Percentiles rank a stretch among this genome's conserved stretches.
These are phyloP conservation scores for Gryllus longicercus DNA, from an alignment of 2,888 invertebrate genomes.

Conservation along the genomic window DNA sequence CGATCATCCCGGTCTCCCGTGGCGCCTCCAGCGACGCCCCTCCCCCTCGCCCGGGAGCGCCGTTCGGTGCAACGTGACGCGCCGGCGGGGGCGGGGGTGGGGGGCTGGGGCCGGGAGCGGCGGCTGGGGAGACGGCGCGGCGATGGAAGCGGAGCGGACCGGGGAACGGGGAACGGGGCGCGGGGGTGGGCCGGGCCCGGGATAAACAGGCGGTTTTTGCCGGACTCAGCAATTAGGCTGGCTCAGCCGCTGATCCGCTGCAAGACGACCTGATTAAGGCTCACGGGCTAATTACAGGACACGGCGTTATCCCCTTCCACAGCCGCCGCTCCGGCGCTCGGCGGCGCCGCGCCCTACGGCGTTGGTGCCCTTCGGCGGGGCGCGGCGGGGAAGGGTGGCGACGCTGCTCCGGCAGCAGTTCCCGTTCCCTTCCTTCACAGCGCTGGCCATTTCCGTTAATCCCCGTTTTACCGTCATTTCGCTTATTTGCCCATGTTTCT, in stretches of 20 bases:
- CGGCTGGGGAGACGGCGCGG: background rate
- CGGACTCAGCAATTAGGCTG: slow-evolving; percentile 6
- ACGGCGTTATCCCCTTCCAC: background rate
- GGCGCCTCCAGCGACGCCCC: background rate
- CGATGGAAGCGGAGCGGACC: background rate
- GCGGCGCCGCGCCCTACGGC: background rate
- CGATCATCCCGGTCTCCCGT: background rate
- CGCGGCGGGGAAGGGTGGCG: background rate
- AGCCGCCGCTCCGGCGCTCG: background rate
- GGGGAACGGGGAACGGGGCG: background rate
- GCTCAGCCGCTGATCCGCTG: background rate
- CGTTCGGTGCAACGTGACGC: background rate
- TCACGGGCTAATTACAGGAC: slow-evolving; percentile 17
- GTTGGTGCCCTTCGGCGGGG: background rate
- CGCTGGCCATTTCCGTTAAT: background rate
- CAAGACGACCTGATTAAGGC: slow-evolving; percentile 10
- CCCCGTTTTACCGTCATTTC: too few species aligned
- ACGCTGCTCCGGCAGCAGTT: background rate
- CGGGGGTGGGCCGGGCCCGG: background rate
- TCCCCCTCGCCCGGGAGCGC: background rate
- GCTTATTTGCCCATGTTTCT: too few species aligned
- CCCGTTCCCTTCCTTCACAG: background rate
- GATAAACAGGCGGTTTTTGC: background rate
- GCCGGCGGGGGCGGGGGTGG: background rate
- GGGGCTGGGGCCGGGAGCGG: background rate